Evolutionary conservation across 2,888 invertebrate species (phyloP), one percentile per base, ranked within the genome.

Genomic region (Mythimna impura): DNA sequence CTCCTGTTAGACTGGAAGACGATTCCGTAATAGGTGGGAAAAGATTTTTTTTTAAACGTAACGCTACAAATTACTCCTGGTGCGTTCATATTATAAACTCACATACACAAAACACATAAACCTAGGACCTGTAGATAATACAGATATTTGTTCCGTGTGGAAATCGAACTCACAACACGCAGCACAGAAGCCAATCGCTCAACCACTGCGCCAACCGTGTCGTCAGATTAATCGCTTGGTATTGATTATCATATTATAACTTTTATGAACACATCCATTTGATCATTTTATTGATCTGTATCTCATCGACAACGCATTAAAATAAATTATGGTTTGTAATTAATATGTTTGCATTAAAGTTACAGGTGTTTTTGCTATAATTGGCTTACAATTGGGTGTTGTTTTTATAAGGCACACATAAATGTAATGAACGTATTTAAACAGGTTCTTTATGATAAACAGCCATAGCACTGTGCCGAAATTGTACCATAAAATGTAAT

Each of bases 391-490:
- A 50, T 60, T 72, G n/a, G 30, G 14, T 43, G 50, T 58, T 58
- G n/a, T 52, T 52, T 58, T 60, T 54, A 40, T 22, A 40, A 10
- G 8, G 5, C 20, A 20, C 22, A 22, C 8, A 8, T 61, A 8
- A 20, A 30, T 58, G 34, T 58, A 9, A 34, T 58, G 20, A 9
- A 14, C 36, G 3, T 10, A 20, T 17, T 34, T 20, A 47, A 78
- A 78, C 63, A 14, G 10, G 43, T 64, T 71, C 10, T 50, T 62
- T 66, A 43, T 58, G 22, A 47, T 65, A 73, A 57, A 65, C 14
- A 30, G 7, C 36, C 6, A 47, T n/a, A 43, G 9, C 25, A 52
- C 20, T 34, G 22, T 43, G 61, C 50, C 62, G 20, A 73, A 61
- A 73, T 60, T 47, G 55, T 78, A 72, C 22, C 17, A 8, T 36